phyloP scores from a whole-genome alignment of 2,797 vertebrate genomes.

The Tolypeutes matacus region DNA sequence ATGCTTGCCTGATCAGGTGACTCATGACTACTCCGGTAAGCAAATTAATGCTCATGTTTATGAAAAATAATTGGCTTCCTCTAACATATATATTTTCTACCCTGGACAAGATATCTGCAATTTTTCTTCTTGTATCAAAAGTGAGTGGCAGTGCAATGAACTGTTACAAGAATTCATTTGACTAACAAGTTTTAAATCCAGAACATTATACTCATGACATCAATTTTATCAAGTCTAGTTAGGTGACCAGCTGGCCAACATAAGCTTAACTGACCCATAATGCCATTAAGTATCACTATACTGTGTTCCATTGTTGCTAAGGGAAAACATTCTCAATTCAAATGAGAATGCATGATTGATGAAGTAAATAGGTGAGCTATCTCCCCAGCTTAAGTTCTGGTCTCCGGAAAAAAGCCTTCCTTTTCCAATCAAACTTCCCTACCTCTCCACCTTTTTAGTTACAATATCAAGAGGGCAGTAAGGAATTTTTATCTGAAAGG shows the following conservation, averaged over 20 bases:
- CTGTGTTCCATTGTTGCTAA: not conserved
- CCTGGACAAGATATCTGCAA: not conserved
- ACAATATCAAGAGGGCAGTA: not conserved
- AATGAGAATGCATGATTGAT: not conserved
- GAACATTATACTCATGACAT: not conserved
- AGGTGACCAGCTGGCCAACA: not conserved
- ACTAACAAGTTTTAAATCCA: not conserved
- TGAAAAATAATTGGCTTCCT: constrained; percentile 1
- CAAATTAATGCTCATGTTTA: not conserved
- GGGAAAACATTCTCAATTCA: not conserved
- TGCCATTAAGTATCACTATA: not conserved
- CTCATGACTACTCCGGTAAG: not conserved
- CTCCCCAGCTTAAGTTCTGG: not conserved
- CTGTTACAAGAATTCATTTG: not conserved
- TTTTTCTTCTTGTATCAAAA: not conserved
- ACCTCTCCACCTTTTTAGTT: not conserved
- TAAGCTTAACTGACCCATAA: not conserved
- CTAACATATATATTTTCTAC: not conserved
- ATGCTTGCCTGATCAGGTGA: not conserved
- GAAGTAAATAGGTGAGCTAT: not conserved
- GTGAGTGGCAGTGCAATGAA: not conserved
- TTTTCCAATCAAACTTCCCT: not conserved
- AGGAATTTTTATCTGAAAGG: not conserved
- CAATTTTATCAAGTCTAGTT: constrained; percentile 38
- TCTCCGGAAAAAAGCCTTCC: not conserved